Evolutionary conservation across 2,888 invertebrate species (phyloP), one percentile per base, ranked within the genome.

Genomic region (Tipula unca): DNA sequence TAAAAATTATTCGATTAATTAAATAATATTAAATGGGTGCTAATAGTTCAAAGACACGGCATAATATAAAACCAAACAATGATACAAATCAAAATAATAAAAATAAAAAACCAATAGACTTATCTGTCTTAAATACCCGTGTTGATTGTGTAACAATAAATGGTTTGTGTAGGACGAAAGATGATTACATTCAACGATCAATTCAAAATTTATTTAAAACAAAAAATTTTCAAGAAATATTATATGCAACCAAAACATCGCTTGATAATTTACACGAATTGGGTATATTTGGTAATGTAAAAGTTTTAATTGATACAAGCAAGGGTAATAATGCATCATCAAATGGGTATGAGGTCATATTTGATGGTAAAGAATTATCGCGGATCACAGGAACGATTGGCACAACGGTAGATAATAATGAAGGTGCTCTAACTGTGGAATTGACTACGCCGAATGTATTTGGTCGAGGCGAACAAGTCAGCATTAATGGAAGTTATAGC

Each of bases 361-460:
- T 98, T 89, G 94, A 94, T 87, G 98, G 98, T 69, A 93, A 93
- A 86, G 99, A 99, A 91, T 90, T 95, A 87, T 94, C 95, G 17
- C 92, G 96, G n/a, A 89, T 98, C 29, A 94, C 95, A 85, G 98
- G 98, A 20, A 96, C 96, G 0, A 93, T 98, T 48, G 96, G 95
- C 89, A 97, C 98, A 0, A 94, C 95, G 87, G 95, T 98, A 86
- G 97, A 97, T 29, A 96, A 97, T 89, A 98, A 98, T 89, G 98
- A 98, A 89, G 98, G 97, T 0, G 95, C 96, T 29, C 90, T 98
- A 36, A 89, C 89, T 86, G 88, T 90, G 89, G 93, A 96, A 85
- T 91, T 96, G 85, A 93, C 94, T 88, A 91, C 96, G 87, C 97
- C 97, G 0, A 99, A 99, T 91, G 91, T 97, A 85, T 92, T 95